Percentiles rank a stretch among this genome's conserved stretches.
phyloP scores from a whole-genome alignment of 2,888 invertebrate genomes.

The Eledone cirrhosa region DNA sequence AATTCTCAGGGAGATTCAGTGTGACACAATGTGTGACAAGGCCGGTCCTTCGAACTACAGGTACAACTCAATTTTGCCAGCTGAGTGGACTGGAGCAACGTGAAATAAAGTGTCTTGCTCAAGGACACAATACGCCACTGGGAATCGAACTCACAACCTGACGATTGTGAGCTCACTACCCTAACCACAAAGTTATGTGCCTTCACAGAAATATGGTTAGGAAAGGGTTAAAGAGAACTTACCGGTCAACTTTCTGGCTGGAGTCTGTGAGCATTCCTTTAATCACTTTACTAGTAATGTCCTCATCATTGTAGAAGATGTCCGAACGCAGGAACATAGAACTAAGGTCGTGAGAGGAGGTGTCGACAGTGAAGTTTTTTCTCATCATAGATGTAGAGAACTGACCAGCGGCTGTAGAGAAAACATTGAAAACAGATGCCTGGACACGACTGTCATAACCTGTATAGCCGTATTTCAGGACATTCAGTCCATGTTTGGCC shows the following conservation, averaged over 20 bases:
- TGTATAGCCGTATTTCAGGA: not conserved
- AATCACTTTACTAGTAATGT: constrained; percentile 19
- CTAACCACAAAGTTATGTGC: too few relatives aligned
- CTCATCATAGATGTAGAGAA: constrained; percentile 1
- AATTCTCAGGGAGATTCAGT: too few relatives aligned
- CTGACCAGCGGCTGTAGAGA: not conserved
- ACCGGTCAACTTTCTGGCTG: constrained; percentile 6
- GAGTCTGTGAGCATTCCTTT: not conserved
- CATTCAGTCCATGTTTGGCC: not conserved
- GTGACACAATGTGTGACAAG: too few relatives aligned
- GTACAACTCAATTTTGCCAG: too few relatives aligned
- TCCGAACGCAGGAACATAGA: constrained; percentile 24
- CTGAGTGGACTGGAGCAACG: too few relatives aligned
- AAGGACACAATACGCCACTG: too few relatives aligned
- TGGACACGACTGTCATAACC: constrained; percentile 69
- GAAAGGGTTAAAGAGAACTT: not conserved
- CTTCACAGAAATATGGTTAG: too few relatives aligned
- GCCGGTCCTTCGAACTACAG: too few relatives aligned
- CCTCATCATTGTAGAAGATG: not conserved
- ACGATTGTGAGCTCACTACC: too few relatives aligned
- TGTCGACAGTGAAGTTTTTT: not conserved
- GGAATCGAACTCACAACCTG: too few relatives aligned
- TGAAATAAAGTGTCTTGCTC: too few relatives aligned
- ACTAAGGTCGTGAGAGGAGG: not conserved
- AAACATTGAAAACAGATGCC: not conserved